Evolutionary conservation across 2,113 vertebrate species (phyloP), one percentile per base, ranked within the genome.

Genomic region (Antennarius striatus): DNA sequence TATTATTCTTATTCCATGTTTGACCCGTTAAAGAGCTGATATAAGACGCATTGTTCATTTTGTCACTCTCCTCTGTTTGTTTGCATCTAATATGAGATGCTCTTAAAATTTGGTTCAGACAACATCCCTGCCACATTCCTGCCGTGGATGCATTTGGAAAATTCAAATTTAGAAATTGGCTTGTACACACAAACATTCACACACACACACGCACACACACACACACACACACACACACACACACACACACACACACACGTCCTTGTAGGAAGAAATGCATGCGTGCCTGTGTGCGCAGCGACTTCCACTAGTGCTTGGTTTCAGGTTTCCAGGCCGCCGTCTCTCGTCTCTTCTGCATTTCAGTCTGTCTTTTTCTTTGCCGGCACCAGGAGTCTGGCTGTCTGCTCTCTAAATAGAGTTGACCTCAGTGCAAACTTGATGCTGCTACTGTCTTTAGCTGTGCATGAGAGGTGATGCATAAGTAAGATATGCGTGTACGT

Each of bases 371-470:
- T 75, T 80, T 79, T 47, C 82, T 71, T 46, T 59, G 70, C 72
- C 45, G 71, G 77, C 82, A 90, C 82, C 86, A 65, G 90, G 86
- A 89, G 89, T 90, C 91, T 91, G 87, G 56, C 79, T 89, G 92
- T 90, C 89, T 91, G 82, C 84, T 79, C 87, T 82, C 68, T 78
- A 91, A 92, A 93, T 92, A 93, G 90, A 86, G 82, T 79, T 92
- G 91, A 92, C 91, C 91, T 91, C 88, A 87, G 73, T 53, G 73
- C 80, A 86, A 84, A 88, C 82, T 71, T 60, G 69, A 42, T 47
- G 67, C 85, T 72, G 83, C 89, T 77, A 48, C 88, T 77, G 75
- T 73, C 68, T 87, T 86, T 77, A 86, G 80, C 77, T 66, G 56
- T 57, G 60, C 63, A 70, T 28, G 61, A 56, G 53, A 81, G 56